A percentile compares a stretch with the other conserved stretches of the same genome.
Conservation (phyloP, 1,140 invertebrate genomes). For the Plodia interpunctella region DNA sequence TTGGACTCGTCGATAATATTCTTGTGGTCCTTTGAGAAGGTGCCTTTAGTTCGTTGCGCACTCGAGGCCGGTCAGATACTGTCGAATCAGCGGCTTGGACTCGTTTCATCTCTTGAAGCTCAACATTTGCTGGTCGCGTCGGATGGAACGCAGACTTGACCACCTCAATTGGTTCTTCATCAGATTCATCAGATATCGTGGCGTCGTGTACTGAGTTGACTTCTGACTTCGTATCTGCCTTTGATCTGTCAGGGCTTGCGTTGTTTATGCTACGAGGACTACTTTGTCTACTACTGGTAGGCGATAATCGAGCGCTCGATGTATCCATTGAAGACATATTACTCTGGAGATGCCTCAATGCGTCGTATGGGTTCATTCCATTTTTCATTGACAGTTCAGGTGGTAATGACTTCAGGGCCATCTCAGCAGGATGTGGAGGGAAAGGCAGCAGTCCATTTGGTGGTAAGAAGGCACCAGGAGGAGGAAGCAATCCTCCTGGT, state of each 20-base stretch:
- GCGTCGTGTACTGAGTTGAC: constrained; percentile 81
- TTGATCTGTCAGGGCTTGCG: constrained; percentile 68
- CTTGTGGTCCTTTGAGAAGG: constrained; percentile 73
- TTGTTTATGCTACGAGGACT: constrained; percentile 73
- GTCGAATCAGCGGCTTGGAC: constrained; percentile 79
- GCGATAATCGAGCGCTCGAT: constrained; percentile 73
- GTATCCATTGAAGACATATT: constrained; percentile 69
- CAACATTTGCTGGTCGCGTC: constrained; percentile 71
- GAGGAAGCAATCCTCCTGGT: constrained; percentile 73
- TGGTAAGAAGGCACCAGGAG: constrained; percentile 71
- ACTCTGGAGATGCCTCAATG: constrained; percentile 67
- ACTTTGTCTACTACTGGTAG: constrained; percentile 76
- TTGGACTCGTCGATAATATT: constrained; percentile 69
- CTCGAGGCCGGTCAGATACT: constrained; percentile 69
- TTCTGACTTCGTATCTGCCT: constrained; percentile 77
- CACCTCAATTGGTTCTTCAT: constrained; percentile 84
- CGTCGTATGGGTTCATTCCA: constrained; percentile 61
- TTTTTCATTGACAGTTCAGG: constrained; percentile 61
- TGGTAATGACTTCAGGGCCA: constrained; percentile 63
- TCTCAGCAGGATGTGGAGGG: constrained; percentile 65
- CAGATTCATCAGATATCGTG: constrained; percentile 79
- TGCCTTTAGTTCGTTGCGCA: constrained; percentile 79
- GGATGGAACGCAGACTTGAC: constrained; percentile 85
- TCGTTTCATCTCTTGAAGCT: constrained; percentile 70
- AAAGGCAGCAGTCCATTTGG: constrained; percentile 67